phyloP scores from a whole-genome alignment of 1,140 invertebrate genomes.

The Charaxes varanes region DNA sequence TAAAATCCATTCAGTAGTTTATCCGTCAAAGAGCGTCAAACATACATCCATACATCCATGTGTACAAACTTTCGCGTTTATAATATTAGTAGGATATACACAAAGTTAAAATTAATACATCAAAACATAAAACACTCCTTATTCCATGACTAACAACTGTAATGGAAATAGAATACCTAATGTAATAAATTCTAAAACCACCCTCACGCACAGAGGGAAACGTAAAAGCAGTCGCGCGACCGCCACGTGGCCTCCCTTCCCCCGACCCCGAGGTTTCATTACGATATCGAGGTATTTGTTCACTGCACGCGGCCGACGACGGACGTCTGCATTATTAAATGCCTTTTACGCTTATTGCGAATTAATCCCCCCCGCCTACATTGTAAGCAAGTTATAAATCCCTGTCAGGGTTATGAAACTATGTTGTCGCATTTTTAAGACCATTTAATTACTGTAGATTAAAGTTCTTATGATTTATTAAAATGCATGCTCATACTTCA shows the following conservation, averaged over 20 bases:
- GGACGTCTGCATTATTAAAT: constrained; percentile 71
- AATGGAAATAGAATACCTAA: constrained; percentile 38
- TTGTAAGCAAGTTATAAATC: constrained; percentile 47
- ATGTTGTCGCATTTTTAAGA: constrained; percentile 28
- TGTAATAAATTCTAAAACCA: constrained; percentile 30
- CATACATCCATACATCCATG: too few relatives aligned
- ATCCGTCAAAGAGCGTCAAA: too few relatives aligned
- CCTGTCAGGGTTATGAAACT: constrained; percentile 34
- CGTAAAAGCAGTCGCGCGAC: constrained; percentile 59
- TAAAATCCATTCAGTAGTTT: too few relatives aligned
- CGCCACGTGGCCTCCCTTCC: constrained; percentile 39
- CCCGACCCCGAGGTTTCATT: constrained; percentile 46
- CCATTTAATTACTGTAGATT: too few relatives aligned
- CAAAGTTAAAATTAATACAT: too few relatives aligned
- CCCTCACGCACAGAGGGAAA: constrained; percentile 33
- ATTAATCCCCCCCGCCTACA: constrained; percentile 44
- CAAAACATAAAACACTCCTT: too few relatives aligned
- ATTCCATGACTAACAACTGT: too few relatives aligned
- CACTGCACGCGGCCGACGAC: constrained; percentile 43
- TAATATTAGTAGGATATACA: too few relatives aligned
- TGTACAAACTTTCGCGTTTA: too few relatives aligned
- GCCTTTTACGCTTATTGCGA: constrained; percentile 71
- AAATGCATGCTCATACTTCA: too few relatives aligned
- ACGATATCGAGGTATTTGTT: constrained; percentile 64
- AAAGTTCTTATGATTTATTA: too few relatives aligned